phyloP scores from a whole-genome alignment of 2,888 invertebrate species.

The Caprella mutica region DNA sequence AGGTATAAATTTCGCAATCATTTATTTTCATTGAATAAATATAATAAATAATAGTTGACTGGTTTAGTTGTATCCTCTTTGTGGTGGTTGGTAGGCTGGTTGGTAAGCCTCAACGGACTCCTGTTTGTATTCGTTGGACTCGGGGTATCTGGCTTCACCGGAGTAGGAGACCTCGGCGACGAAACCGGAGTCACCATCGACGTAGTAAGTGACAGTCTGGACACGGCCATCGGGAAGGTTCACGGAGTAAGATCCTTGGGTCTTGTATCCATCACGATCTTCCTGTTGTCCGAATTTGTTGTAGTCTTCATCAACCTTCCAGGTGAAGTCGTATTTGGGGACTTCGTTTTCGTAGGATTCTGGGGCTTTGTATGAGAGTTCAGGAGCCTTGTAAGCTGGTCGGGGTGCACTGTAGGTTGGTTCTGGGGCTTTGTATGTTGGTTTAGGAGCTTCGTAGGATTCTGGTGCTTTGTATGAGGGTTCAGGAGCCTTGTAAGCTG shows the following conservation, averaged over 20 bases:
- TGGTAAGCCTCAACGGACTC: neutral
- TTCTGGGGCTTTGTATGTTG: neutral
- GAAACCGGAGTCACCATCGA: neutral
- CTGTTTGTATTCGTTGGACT: neutral
- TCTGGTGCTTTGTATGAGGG: constrained; percentile 4
- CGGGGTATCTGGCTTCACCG: neutral
- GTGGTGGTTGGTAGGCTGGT: neutral
- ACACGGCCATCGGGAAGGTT: neutral
- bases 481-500: neutral
- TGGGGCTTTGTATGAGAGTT: neutral
- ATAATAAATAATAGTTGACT: too few relatives aligned
- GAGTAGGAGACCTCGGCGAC: neutral
- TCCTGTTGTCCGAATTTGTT: neutral
- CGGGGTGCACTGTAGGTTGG: too few relatives aligned
- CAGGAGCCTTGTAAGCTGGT: constrained; percentile 5
- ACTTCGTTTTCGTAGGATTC: neutral
- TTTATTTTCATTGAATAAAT: too few relatives aligned
- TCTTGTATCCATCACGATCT: neutral
- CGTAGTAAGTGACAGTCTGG: neutral
- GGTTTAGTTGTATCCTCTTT: too few relatives aligned
- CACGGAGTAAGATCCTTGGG: neutral
- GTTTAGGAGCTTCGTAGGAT: constrained; percentile 3
- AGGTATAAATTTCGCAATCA: too few relatives aligned
- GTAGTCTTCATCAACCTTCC: constrained; percentile 2
- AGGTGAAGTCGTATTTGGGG: constrained; percentile 3